A percentile compares a stretch with the other conserved stretches of the same genome.
Evolutionary conservation across 2,888 invertebrate genomes (phyloP).

Genomic region (Clostera curtula): DNA sequence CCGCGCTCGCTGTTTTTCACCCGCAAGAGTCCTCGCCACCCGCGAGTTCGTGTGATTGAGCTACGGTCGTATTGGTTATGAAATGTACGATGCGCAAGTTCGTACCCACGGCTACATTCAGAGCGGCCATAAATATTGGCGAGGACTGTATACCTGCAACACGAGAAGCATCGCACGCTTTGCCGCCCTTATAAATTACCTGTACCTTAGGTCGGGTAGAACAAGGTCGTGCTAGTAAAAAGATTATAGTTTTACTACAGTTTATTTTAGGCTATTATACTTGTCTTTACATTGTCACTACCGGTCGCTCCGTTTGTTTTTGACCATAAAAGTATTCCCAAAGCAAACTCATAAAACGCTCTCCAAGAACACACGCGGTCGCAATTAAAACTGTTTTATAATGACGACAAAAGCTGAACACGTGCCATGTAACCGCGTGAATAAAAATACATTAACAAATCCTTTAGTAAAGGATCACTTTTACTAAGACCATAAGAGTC

Average conservation of each 20-base stretch:
- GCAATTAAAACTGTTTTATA: constrained; percentile 36
- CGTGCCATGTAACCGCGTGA: constrained; percentile 35
- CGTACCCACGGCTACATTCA: no score
- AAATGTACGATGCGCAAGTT: no score
- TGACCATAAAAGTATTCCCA: constrained; percentile 40
- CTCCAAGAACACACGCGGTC: constrained; percentile 23
- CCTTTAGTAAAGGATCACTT: constrained; percentile 36
- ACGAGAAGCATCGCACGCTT: no score
- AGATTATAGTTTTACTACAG: constrained; percentile 30
- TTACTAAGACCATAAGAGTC: constrained; percentile 8
- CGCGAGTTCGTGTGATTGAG: no score
- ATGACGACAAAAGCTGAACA: constrained; percentile 42
- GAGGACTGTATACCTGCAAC: no score
- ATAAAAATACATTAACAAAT: constrained; percentile 30
- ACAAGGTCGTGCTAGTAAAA: no score
- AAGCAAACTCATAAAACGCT: constrained; percentile 31
- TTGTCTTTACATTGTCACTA: constrained; percentile 32
- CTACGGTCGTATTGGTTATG: no score
- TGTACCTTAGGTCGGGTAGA: no score
- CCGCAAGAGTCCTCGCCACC: no score
- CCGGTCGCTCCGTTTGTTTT: constrained; percentile 32
- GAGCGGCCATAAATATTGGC: no score
- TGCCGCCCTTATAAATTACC: no score
- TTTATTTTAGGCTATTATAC: constrained; percentile 29
- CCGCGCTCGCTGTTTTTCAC: no score